These are phyloP conservation scores for Mythimna vitellina DNA, from an alignment of 2,888 invertebrate species.

Conservation along the genomic window DNA sequence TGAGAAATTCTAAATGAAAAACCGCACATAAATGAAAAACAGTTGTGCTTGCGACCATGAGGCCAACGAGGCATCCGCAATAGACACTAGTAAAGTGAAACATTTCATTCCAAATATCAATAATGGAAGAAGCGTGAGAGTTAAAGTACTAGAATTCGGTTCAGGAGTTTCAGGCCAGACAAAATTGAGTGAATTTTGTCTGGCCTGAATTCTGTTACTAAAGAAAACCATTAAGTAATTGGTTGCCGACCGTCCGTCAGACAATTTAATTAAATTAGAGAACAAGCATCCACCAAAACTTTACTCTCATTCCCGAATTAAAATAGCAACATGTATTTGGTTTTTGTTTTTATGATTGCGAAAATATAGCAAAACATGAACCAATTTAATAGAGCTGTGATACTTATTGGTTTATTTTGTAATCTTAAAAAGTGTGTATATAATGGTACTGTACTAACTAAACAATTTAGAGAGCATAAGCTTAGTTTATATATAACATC, in stretches of 20 bases:
- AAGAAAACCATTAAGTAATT: constrained; percentile 56
- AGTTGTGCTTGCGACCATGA: too few relatives aligned
- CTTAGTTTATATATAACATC: neutral
- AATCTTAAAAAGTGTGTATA: neutral
- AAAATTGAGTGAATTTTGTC: neutral
- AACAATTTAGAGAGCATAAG: neutral
- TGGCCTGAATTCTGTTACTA: constrained; percentile 23
- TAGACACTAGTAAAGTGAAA: neutral
- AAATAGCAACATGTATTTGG: constrained; percentile 20
- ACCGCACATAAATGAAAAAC: too few relatives aligned
- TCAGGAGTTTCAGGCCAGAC: neutral
- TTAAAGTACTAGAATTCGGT: neutral
- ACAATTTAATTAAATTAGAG: constrained; percentile 48
- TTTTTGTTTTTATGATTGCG: constrained; percentile 4
- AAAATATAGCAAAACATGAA: neutral
- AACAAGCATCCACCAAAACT: constrained; percentile 30
- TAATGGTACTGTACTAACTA: neutral
- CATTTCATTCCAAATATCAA: constrained; percentile 14
- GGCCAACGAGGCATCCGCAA: neutral
- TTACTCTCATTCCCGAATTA: constrained; percentile 23
- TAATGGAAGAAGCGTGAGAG: constrained; percentile 7
- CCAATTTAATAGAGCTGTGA: neutral
- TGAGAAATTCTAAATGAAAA: too few relatives aligned
- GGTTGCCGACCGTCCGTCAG: constrained; percentile 34
- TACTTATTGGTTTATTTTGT: neutral